Base-by-base conservation (phyloP, 2,797 vertebrate species). In the Enteromius thamalakanensis region DNA sequence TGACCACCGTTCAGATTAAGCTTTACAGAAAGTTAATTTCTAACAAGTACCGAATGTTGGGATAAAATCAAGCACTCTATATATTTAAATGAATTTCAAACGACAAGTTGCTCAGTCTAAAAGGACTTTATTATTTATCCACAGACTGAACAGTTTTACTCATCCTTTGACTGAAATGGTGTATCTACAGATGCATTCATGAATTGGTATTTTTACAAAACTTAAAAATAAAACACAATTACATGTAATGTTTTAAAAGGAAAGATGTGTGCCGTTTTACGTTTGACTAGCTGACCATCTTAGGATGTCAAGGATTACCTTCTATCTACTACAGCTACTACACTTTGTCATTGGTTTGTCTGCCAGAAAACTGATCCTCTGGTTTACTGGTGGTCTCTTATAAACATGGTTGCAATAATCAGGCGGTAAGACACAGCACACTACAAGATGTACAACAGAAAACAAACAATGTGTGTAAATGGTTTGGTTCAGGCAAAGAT, bases 401-500 rank as follows among this genome's bases (percentile, higher is more conserved):
- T 58, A 12, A 71, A 15, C 37, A 10, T 45, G 40, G 9, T 45
- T 23, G 14, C 70, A 37, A 75, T 14, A 49, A 80, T 80, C 10
- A n/a, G 45, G 37, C 23, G 3, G 11, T n/a, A 32, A n/a, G 23
- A 60, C 72, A 47, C n/a, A 42, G n/a, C 9, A 70, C 32, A 40
- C 23, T 51, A 80, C 62, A n/a, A 53, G 12, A 82, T 14, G 26
- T 34, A 60, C 40, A 55, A 42, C 49, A n/a, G 21, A 62, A 60
- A 42, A 65, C 8, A 51, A 42, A 49, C 40, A 60, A 79, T 14
- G 17, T 19, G 1, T 34, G 49, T 15, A 34, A 34, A 60, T 9
- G 12, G 32, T 45, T 7, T 0, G 26, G 19, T 88, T 96, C 93
- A 99, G 37, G 98, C 98, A 10, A 99, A 99, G 91, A 99, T 99